Evolutionary conservation across 1,140 invertebrate genomes (phyloP).

Genomic region (Nasonia giraulti): DNA sequence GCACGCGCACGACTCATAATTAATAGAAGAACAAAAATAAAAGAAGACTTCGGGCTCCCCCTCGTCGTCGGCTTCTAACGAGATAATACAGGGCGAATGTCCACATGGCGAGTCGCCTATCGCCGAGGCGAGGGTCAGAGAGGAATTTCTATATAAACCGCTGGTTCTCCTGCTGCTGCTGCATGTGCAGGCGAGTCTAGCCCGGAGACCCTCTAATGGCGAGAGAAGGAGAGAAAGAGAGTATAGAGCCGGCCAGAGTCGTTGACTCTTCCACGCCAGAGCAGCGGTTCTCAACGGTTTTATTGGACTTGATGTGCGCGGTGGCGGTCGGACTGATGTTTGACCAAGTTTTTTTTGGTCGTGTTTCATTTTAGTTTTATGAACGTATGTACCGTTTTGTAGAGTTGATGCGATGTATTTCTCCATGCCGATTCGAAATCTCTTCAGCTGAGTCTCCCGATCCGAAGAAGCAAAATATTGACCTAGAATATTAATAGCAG

Average conservation of each 20-base stretch:
- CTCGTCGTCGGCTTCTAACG: neutral
- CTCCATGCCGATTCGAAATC: too few relatives aligned
- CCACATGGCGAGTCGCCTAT: neutral
- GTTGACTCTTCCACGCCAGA: conserved; percentile 54
- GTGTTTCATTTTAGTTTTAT: too few relatives aligned
- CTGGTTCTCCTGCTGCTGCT: neutral
- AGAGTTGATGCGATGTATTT: too few relatives aligned
- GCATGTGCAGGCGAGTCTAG: neutral
- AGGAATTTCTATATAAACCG: conserved; percentile 12
- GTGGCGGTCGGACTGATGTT: neutral
- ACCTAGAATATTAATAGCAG: neutral
- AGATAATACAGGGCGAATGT: conserved; percentile 12
- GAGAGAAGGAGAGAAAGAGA: neutral
- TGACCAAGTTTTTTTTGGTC: neutral
- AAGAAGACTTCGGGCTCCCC: neutral
- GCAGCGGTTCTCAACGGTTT: conserved; percentile 57
- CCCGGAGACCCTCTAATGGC: conserved; percentile 24
- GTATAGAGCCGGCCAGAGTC: conserved; percentile 50
- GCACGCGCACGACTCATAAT: neutral
- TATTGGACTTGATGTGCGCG: neutral
- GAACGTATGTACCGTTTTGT: too few relatives aligned
- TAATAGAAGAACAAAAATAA: neutral
- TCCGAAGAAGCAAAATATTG: neutral
- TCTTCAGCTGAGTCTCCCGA: too few relatives aligned
- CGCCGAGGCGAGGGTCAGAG: conserved; percentile 6